Evolutionary conservation across 2,113 vertebrate genomes (phyloP).

Genomic region (Caranx melampygus): DNA sequence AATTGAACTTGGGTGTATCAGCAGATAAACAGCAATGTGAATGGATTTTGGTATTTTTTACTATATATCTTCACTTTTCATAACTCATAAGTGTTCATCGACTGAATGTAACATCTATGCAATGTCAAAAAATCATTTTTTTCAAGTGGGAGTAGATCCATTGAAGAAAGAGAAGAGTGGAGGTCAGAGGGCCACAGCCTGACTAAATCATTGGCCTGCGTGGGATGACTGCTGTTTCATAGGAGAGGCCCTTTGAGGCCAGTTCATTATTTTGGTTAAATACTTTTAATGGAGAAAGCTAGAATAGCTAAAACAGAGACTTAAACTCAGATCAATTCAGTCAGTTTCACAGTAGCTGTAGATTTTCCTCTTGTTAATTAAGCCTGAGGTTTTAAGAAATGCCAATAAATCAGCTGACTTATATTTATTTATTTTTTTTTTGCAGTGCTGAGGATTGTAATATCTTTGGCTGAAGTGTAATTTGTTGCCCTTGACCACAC

Average conservation of each 20-base stretch:
- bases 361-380: background rate
- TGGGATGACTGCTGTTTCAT: background rate
- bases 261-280: background rate
- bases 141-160: background rate
- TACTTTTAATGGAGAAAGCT: background rate
- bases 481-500: constrained; percentile 21
- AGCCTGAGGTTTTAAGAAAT: background rate
- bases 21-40: background rate
- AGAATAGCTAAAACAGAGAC: background rate
- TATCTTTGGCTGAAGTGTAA: constrained; percentile 1
- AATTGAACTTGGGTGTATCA: background rate
- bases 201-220: background rate
- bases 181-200: background rate
- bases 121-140: background rate
- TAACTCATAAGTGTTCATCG: background rate
- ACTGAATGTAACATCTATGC: background rate
- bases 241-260: background rate
- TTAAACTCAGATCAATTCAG: background rate
- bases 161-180: background rate
- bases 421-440: background rate
- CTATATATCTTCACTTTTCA: background rate
- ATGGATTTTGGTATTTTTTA: background rate
- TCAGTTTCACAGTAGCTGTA: background rate
- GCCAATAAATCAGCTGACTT: background rate
- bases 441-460: background rate